Conservation (phyloP, 2,888 invertebrate genomes). For the Diarsia dahlii region DNA sequence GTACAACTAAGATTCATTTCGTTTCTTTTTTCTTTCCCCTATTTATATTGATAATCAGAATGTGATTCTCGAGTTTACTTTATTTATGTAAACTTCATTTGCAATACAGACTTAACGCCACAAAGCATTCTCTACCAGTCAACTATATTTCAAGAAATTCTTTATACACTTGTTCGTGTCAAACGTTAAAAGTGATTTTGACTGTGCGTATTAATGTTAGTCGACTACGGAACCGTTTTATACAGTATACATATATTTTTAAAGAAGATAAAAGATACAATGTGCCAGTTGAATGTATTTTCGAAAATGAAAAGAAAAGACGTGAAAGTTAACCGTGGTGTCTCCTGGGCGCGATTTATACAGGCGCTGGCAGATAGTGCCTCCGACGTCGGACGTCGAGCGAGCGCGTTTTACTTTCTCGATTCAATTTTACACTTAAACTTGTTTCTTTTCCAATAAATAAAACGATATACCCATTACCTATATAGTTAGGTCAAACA, state of each 20-base stretch:
- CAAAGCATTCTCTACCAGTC: background rate
- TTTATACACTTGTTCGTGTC: background rate
- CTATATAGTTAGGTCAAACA: background rate
- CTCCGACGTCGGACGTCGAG: background rate
- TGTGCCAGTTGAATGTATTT: conserved; percentile 8
- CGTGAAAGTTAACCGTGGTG: conserved; percentile 33
- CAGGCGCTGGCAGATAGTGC: conserved; percentile 1
- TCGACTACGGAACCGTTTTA: background rate
- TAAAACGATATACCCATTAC: background rate
- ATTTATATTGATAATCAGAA: background rate
- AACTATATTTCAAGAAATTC: background rate
- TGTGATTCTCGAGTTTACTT: background rate
- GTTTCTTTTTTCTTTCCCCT: background rate
- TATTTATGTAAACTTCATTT: background rate
- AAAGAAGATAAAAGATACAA: background rate
- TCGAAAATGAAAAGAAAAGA: conserved; percentile 16
- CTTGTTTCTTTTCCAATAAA: conserved; percentile 6
- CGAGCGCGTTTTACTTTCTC: conserved; percentile 24
- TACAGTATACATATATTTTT: background rate
- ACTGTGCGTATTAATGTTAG: background rate
- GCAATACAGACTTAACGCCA: background rate
- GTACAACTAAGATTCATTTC: background rate
- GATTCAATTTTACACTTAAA: conserved; percentile 26
- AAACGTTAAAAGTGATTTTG: background rate
- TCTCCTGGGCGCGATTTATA: conserved; percentile 42